Evolutionary conservation across 2,888 invertebrate genomes (phyloP).

Genomic region (Eupithecia subumbrata): DNA sequence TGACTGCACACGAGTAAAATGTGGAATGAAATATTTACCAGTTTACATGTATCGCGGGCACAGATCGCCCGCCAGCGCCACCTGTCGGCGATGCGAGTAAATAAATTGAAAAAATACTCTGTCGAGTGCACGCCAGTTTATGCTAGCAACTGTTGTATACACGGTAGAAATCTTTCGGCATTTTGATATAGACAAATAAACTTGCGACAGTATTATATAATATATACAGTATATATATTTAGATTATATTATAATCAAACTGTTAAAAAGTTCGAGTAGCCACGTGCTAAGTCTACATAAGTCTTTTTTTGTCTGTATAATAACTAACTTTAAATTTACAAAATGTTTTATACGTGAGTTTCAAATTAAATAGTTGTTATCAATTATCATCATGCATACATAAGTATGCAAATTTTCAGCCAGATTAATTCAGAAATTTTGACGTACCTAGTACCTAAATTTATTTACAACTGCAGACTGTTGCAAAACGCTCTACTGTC

Average conservation of each 20-base stretch:
- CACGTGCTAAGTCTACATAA: no score
- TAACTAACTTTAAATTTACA: no score
- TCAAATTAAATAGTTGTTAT: no score
- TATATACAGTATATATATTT: no score
- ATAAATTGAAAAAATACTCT: slow-evolving; percentile 62
- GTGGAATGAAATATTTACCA: slow-evolving; percentile 71
- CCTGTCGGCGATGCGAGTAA: slow-evolving; percentile 71
- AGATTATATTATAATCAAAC: no score
- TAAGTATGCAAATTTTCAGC: neutral
- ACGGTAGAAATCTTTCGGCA: neutral
- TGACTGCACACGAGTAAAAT: slow-evolving; percentile 66
- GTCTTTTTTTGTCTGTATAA: no score
- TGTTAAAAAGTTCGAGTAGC: no score
- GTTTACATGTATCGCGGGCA: slow-evolving; percentile 70
- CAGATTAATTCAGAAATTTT: neutral
- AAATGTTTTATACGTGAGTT: no score
- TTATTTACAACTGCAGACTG: no score
- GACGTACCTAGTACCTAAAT: neutral
- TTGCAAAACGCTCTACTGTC: no score
- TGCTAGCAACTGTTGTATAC: slow-evolving; percentile 30
- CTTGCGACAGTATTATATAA: neutral
- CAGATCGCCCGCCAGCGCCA: slow-evolving; percentile 67
- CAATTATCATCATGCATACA: no score
- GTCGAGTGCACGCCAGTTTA: slow-evolving; percentile 50
- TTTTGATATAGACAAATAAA: neutral